phyloP scores from a whole-genome alignment of 2,113 vertebrate species.

The Microcebus jonahi region DNA sequence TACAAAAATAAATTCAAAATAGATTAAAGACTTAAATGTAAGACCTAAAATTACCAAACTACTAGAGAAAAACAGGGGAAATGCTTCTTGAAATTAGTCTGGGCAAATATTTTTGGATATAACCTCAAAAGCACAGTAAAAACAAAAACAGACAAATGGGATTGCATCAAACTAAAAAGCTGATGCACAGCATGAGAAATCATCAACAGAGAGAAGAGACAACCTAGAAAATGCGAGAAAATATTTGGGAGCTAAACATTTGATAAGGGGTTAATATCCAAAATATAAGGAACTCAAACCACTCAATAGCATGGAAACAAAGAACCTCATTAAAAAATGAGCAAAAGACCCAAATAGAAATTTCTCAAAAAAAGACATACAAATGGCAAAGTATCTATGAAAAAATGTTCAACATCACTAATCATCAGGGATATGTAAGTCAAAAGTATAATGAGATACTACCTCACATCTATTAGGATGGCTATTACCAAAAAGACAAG shows the following conservation, averaged over 20 bases:
- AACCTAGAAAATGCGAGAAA: background rate
- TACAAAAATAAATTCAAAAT: background rate
- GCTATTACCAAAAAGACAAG: too few relatives aligned
- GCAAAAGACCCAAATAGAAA: background rate
- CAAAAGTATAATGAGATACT: too few relatives aligned
- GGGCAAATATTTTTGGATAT: background rate
- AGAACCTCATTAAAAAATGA: background rate
- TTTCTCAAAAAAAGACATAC: background rate
- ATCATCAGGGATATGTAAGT: too few relatives aligned
- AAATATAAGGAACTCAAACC: background rate
- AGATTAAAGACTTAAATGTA: background rate
- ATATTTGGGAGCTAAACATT: background rate
- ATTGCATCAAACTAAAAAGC: background rate
- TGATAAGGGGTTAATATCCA: background rate
- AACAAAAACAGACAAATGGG: background rate
- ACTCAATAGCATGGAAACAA: background rate
- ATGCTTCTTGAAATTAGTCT: background rate
- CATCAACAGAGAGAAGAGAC: background rate
- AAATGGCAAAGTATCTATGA: too few relatives aligned
- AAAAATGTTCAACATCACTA: too few relatives aligned
- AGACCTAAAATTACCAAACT: background rate
- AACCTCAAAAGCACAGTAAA: background rate
- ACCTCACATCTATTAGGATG: too few relatives aligned
- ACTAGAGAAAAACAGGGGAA: background rate
- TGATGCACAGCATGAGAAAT: background rate